Evolutionary conservation across 2,113 vertebrate genomes (phyloP).

Genomic region (Montifringilla adamsi): DNA sequence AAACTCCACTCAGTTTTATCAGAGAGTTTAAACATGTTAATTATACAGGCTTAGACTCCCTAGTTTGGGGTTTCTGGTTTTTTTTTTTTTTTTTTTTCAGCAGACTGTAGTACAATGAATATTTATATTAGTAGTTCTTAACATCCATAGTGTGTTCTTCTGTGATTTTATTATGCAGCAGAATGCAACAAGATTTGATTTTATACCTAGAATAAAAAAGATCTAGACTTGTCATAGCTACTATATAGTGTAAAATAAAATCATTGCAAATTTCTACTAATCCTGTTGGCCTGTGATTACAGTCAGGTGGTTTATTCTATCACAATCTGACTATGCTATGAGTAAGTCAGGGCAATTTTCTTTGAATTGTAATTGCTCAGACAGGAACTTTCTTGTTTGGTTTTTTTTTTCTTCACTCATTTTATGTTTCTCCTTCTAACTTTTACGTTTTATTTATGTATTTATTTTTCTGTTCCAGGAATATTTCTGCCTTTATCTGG

Average conservation of each 20-base stretch:
- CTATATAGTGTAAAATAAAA: constrained; percentile 30
- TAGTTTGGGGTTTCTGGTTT: neutral
- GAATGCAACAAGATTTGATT: neutral
- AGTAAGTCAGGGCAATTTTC: constrained; percentile 14
- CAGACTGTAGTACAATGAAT: neutral
- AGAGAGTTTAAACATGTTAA: neutral
- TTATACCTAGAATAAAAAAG: neutral
- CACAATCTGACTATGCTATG: neutral
- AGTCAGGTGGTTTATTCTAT: constrained; percentile 15
- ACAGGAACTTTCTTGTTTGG: neutral
- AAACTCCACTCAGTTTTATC: neutral
- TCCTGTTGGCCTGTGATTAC: constrained; percentile 39
- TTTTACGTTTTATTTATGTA: neutral
- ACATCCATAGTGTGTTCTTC: neutral
- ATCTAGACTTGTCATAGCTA: neutral
- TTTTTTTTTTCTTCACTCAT: neutral
- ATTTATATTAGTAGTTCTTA: neutral
- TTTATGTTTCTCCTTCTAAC: neutral
- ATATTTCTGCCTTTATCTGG: neutral
- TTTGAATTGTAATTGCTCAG: constrained; percentile 35
- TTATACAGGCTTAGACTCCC: neutral
- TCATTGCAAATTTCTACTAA: constrained; percentile 5
- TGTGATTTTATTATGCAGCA: neutral
- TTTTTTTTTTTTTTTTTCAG: neutral
- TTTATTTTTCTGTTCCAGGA: neutral